Base-by-base conservation (phyloP, 2,888 invertebrate genomes). In the Aromia moschata region DNA sequence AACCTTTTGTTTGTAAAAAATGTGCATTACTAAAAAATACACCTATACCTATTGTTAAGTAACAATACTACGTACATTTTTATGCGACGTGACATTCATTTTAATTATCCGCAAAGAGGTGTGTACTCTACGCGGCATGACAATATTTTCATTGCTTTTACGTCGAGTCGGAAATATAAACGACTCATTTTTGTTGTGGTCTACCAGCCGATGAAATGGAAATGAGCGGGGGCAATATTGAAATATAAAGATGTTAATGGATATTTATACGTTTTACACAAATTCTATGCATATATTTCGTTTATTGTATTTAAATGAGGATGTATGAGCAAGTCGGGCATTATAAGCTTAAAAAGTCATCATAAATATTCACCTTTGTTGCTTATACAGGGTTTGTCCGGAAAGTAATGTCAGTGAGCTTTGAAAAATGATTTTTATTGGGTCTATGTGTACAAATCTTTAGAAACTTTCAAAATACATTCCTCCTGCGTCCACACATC, bases 31-130 rank as follows among this genome's bases (percentile, higher is more conserved):
- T 47, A 17, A 33, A 31, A 46, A 47, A 57, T 54, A 51, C 49
- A 49, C 47, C 52, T 53, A 53, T 47, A 45, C 36, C 61, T 51
- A 63, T 63, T 63, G 63, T 63, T 57, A 38, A 37, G 57, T 56
- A 64, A 64, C 64, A 61, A 64, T 64, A 58, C 58, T 37, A 58
- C 54, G 60, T 37, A 58, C 54, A 61, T 58, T 64, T 52, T 56
- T 58, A 60, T 46, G 43, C 47, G 54, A 64, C 64, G 58, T 60
- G 64, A 64, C 60, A 56, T 53, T 64, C 58, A 60, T 60, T 61
- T 58, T 31, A 61, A 64, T 64, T 51, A 61, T 61, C n/a, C n/a
- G n/a, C n/a, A 57, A 37, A 59, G 60, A 60, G 58, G 61, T 61
- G 61, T 64, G 60, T 64, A 58, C 18, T 30, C 45, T 61, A 43